phyloP scores from a whole-genome alignment of 2,113 vertebrate species.

The Myodes glareolus region DNA sequence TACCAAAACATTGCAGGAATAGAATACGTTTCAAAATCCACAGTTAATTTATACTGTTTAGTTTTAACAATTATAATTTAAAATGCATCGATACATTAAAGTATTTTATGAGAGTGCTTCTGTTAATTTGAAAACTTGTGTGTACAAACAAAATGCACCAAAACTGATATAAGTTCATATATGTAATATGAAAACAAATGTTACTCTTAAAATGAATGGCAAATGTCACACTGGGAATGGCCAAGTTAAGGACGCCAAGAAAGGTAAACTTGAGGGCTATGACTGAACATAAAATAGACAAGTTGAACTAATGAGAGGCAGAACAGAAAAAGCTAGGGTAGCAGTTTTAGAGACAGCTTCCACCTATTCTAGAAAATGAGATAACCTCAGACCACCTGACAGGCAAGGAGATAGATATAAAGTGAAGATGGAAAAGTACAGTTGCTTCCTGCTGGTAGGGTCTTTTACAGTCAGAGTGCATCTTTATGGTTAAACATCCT shows the following conservation, averaged over 20 bases:
- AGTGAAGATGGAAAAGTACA: not conserved
- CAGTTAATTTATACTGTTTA: not conserved
- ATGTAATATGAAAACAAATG: not conserved
- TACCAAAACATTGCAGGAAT: not conserved
- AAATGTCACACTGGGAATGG: too few species aligned
- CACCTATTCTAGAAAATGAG: not conserved
- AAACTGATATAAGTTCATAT: not conserved
- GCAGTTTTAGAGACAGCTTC: too few species aligned
- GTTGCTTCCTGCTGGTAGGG: not conserved
- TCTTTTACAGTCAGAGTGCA: not conserved
- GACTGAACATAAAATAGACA: not conserved
- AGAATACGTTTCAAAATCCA: not conserved
- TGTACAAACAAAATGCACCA: not conserved
- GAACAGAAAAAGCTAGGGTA: not conserved
- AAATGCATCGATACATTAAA: not conserved
- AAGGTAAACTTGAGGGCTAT: not conserved
- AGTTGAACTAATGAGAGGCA: too few species aligned
- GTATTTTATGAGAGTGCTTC: not conserved
- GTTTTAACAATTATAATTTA: constrained; percentile 15
- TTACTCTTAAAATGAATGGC: too few species aligned
- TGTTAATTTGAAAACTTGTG: constrained; percentile 18
- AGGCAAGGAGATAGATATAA: not conserved
- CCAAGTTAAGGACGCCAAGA: not conserved
- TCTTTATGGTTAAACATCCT: too few species aligned
- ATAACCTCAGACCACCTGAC: too few species aligned